phyloP scores from a whole-genome alignment of 2,888 invertebrate species.

The Lasioglossum malachurum region DNA sequence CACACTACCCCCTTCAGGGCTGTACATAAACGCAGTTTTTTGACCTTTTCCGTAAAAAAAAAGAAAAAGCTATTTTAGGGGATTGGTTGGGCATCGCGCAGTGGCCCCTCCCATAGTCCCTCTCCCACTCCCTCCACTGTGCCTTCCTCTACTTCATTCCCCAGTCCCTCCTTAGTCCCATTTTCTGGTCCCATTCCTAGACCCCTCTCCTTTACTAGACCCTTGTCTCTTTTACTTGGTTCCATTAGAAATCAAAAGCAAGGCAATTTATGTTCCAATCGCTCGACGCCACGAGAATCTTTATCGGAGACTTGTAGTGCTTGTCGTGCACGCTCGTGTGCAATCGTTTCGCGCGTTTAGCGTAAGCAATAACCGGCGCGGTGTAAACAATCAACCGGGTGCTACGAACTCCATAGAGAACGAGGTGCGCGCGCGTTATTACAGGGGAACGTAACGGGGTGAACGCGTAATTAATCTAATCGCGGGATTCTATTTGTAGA shows the following conservation, averaged over 20 bases:
- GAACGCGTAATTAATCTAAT: constrained; percentile 58
- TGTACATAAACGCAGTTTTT: no score
- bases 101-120: no score
- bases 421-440: constrained; percentile 11
- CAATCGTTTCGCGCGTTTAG: neutral
- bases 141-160: no score
- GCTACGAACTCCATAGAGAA: neutral
- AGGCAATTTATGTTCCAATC: neutral
- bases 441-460: constrained; percentile 9
- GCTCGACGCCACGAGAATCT: neutral
- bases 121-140: no score
- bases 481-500: constrained; percentile 52
- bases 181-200: no score
- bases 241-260: neutral
- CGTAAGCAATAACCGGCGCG: neutral
- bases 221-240: neutral
- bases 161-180: no score
- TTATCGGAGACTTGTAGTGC: neutral
- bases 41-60: no score
- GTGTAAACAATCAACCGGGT: neutral
- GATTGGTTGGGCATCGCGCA: constrained; percentile 12
- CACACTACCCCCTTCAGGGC: no score
- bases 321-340: neutral
- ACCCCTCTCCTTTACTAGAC: no score
- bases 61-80: constrained; percentile 3